A percentile compares a stretch with the other conserved stretches of the same genome.
These are phyloP conservation scores for Urophycis tenuis DNA, from an alignment of 2,797 vertebrate species.

Conservation along the genomic window DNA sequence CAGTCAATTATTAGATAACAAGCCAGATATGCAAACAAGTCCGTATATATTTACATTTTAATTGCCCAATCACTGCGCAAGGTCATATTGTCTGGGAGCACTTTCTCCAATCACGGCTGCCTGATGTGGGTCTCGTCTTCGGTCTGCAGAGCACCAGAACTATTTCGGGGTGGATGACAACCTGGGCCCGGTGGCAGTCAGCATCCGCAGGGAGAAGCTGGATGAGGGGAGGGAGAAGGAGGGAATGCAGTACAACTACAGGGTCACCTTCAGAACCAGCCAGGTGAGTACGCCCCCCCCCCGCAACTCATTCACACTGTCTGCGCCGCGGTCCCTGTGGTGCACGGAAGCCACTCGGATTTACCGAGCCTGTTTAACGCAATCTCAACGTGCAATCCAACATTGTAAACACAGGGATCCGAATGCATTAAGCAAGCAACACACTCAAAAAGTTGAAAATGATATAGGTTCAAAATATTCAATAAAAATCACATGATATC, in stretches of 20 bases:
- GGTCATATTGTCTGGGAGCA: neutral
- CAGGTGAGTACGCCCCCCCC: constrained; percentile 73
- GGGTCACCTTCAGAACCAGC: constrained; percentile 91
- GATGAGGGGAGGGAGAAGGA: constrained; percentile 92
- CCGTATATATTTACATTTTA: neutral
- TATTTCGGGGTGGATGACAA: constrained; percentile 95
- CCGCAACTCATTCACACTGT: neutral
- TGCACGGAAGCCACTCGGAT: too few relatives aligned
- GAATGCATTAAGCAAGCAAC: neutral
- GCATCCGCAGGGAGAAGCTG: constrained; percentile 87
- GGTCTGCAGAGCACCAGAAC: constrained; percentile 89
- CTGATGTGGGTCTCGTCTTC: constrained; percentile 8
- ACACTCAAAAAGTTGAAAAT: neutral
- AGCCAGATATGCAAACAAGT: neutral
- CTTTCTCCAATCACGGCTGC: neutral
- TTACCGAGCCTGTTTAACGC: neutral
- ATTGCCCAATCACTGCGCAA: neutral
- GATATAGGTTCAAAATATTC: neutral
- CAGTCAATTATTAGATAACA: constrained; percentile 4
- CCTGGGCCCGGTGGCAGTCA: constrained; percentile 92
- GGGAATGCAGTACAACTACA: constrained; percentile 85
- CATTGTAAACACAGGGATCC: neutral
- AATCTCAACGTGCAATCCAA: neutral
- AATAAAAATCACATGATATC: neutral
- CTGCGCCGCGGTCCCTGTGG: too few relatives aligned